These are phyloP conservation scores for Spodoptera exigua DNA, from an alignment of 2,888 invertebrate genomes.

Conservation along the genomic window DNA sequence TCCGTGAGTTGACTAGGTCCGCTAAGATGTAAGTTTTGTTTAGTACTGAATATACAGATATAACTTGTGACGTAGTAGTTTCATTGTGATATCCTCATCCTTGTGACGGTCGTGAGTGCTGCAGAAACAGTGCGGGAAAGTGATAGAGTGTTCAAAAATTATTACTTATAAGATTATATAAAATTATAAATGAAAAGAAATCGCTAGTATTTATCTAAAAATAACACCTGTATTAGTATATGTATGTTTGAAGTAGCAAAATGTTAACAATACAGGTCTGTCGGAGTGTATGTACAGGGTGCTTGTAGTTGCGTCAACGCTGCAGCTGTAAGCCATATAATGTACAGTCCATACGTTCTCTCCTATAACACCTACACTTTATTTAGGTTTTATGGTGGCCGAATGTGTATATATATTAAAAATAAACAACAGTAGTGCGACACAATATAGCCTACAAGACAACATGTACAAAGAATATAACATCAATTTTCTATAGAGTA, in stretches of 20 bases:
- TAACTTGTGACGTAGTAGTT: no score
- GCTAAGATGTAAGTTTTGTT: no score
- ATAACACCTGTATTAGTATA: no score
- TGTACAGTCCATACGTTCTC: constrained; percentile 68
- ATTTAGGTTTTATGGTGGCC: constrained; percentile 10
- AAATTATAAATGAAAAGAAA: constrained; percentile 15
- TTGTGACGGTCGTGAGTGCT: no score
- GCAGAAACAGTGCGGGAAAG: no score
- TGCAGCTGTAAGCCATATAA: constrained; percentile 52
- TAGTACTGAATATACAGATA: no score
- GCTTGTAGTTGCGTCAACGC: constrained; percentile 39
- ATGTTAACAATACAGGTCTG: constrained; percentile 53
- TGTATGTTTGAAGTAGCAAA: no score
- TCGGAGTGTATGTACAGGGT: constrained; percentile 71
- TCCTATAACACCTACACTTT: constrained; percentile 29
- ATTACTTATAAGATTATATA: not conserved
- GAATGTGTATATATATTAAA: constrained; percentile 7
- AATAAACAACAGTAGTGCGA: constrained; percentile 6
- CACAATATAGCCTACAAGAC: constrained; percentile 25
- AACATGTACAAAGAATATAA: not conserved
- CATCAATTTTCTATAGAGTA: not conserved
- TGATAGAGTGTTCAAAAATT: no score
- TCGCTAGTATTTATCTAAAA: not conserved
- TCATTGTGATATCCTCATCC: no score
- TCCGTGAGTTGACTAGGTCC: no score